Conservation (phyloP, 2,113 vertebrate species). For the Rhagologus leucostigma region DNA sequence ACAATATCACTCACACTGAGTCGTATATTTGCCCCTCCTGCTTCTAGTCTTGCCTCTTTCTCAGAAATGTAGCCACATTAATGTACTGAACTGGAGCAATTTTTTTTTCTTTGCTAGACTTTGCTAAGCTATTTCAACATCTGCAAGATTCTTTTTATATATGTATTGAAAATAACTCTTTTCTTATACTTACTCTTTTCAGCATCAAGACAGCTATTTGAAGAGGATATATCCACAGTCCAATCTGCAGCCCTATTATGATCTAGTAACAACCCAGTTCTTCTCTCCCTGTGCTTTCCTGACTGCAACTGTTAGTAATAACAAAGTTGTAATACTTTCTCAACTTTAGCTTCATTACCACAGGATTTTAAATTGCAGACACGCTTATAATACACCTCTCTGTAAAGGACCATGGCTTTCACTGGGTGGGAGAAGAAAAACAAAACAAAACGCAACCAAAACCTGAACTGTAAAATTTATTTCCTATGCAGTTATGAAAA, state of each 20-base stretch:
- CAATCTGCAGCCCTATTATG: neutral
- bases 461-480: neutral
- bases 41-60: neutral
- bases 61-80: neutral
- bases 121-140: neutral
- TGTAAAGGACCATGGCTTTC: neutral
- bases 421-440: neutral
- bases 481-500: neutral
- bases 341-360: neutral
- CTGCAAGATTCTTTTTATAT: neutral
- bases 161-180: neutral
- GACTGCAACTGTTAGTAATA: neutral
- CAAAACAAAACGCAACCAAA: neutral
- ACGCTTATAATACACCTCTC: neutral
- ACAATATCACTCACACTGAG: neutral
- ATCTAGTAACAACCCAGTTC: neutral
- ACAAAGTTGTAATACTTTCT: neutral
- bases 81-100: neutral
- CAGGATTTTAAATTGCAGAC: neutral
- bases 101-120: neutral
- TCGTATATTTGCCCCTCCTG: neutral
- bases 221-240: neutral
- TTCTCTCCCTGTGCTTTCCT: neutral
- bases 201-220: neutral
- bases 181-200: neutral